Evolutionary conservation across 2,113 vertebrate species (phyloP).

Genomic region (Phocoena sinus): DNA sequence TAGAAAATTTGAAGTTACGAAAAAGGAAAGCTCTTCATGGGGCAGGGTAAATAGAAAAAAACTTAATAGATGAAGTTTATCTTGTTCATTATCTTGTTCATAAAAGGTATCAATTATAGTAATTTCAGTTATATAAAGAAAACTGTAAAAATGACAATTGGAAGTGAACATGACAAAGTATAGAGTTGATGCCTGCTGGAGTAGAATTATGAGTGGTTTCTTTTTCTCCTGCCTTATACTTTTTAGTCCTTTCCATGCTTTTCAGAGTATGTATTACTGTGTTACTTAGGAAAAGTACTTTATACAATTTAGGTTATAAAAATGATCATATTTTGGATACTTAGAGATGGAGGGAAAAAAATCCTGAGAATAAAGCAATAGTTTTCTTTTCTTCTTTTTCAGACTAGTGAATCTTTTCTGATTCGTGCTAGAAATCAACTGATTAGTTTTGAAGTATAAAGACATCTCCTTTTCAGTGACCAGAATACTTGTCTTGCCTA

Average conservation of each 20-base stretch:
- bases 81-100: background rate
- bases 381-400: background rate
- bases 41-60: background rate
- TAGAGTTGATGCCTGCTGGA: background rate
- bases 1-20: background rate
- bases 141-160: background rate
- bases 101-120: background rate
- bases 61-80: background rate
- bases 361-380: background rate
- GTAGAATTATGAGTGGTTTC: background rate
- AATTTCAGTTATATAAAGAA: background rate
- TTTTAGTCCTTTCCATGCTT: background rate
- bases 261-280: background rate
- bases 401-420: background rate
- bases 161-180: background rate
- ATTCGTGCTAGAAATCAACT: background rate
- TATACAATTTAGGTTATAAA: conserved; percentile 11
- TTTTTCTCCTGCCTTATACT: background rate
- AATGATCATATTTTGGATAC: background rate
- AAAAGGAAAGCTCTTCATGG: background rate
- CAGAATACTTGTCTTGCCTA: background rate
- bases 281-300: background rate
- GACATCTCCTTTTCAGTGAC: background rate
- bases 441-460: background rate
- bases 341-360: background rate